These are phyloP conservation scores for Delichon dasypus DNA, from an alignment of 2,797 vertebrate species.

Conservation along the genomic window DNA sequence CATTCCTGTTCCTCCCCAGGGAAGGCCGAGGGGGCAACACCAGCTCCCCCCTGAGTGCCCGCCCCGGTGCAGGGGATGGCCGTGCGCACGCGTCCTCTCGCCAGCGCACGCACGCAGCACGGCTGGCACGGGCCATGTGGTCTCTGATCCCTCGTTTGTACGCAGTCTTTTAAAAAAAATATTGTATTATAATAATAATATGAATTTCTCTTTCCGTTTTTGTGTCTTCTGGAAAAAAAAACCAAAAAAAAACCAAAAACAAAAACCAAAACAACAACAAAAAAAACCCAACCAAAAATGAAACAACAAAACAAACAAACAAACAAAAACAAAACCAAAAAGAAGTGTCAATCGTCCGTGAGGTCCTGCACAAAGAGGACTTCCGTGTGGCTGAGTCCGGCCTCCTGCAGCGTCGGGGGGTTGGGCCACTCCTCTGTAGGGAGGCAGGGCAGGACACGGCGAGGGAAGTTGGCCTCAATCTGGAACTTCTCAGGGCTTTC, in stretches of 20 bases:
- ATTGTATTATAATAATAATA: conserved; percentile 82
- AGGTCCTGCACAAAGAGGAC: conserved; percentile 99
- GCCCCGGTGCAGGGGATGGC: conserved; percentile 21
- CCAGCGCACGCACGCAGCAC: conserved; percentile 51
- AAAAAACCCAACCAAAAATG: neutral
- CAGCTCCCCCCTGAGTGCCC: conserved; percentile 48
- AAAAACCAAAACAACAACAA: neutral
- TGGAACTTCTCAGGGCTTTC: conserved; percentile 99
- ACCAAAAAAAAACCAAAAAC: no score
- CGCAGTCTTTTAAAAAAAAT: conserved; percentile 88
- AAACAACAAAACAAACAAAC: neutral
- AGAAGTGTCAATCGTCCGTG: conserved; percentile 93
- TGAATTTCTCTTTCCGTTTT: conserved; percentile 74
- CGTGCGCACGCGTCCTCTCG: conserved; percentile 1
- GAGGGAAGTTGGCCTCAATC: conserved; percentile 97
- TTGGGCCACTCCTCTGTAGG: conserved; percentile 92
- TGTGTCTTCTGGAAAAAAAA: conserved; percentile 50
- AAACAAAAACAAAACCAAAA: conserved; percentile 2
- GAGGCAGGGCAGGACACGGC: conserved; percentile 94
- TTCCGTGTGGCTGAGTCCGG: conserved; percentile 97
- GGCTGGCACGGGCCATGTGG: conserved; percentile 80
- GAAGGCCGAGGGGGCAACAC: conserved; percentile 25
- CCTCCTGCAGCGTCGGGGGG: conserved; percentile 94
- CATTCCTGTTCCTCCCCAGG: conserved; percentile 68
- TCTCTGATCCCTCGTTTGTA: conserved; percentile 89